Conservation (phyloP, 2,888 invertebrate species). For the Cantharis rustica region DNA sequence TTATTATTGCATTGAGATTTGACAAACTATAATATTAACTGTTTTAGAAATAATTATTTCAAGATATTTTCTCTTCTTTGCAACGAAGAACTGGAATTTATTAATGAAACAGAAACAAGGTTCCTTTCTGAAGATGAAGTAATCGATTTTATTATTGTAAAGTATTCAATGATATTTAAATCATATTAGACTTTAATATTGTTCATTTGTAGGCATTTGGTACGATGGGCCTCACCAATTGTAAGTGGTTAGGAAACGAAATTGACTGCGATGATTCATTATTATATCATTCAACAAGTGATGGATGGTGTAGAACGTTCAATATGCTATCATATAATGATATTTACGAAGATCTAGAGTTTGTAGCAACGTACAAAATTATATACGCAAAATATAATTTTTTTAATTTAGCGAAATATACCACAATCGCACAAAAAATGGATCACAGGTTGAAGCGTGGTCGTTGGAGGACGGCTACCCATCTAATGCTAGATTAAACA, state of each 20-base stretch:
- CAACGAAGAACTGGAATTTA: neutral
- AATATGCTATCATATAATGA: constrained; percentile 5
- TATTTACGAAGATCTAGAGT: neutral
- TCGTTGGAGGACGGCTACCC: constrained; percentile 69
- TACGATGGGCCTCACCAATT: neutral
- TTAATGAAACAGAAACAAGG: neutral
- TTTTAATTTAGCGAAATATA: neutral
- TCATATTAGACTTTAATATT: neutral
- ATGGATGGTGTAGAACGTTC: constrained; percentile 3
- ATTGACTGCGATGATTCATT: neutral
- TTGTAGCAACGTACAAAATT: neutral
- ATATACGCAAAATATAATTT: neutral
- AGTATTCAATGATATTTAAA: neutral
- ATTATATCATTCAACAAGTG: neutral
- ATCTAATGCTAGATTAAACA: constrained; percentile 57
- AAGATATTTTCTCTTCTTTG: neutral
- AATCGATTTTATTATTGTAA: neutral
- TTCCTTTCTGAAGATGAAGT: neutral
- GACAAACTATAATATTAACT: too few relatives aligned
- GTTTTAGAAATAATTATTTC: neutral
- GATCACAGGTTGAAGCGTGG: constrained; percentile 56
- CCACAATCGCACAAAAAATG: neutral
- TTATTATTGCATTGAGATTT: too few relatives aligned
- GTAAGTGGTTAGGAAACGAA: neutral
- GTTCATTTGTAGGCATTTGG: neutral